Conservation (phyloP, 2,797 vertebrate genomes). For the Octomys mimax region DNA sequence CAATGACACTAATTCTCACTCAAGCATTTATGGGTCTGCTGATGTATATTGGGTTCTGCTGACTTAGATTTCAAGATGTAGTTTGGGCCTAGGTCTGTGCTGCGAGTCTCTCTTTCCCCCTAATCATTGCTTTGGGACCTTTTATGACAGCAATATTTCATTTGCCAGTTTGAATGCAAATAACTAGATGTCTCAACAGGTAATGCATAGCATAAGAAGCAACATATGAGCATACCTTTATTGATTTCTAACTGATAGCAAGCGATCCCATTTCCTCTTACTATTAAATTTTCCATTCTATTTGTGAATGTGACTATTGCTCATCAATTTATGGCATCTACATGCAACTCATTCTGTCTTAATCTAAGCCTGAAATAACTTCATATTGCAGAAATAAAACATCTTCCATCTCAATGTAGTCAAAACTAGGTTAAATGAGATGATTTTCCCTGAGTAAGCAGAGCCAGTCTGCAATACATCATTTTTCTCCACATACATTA, state of each 20-base stretch:
- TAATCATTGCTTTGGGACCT: not conserved
- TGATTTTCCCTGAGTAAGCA: constrained; percentile 33
- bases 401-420: constrained; percentile 40
- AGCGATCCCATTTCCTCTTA: constrained; percentile 56
- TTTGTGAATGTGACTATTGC: constrained; percentile 60
- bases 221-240: constrained; percentile 44
- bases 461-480: not conserved
- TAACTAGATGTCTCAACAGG: constrained; percentile 21
- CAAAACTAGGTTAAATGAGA: constrained; percentile 64
- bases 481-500: constrained; percentile 41
- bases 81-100: not conserved
- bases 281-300: constrained; percentile 34
- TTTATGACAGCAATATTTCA: constrained; percentile 16
- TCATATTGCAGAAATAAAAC: constrained; percentile 57
- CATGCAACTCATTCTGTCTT: constrained; percentile 55
- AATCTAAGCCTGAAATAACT: constrained; percentile 68
- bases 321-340: constrained; percentile 46
- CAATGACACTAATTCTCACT: constrained; percentile 25
- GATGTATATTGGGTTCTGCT: not conserved
- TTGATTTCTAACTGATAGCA: constrained; percentile 36
- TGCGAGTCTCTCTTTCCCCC: not conserved
- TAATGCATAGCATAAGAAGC: not conserved
- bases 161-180: constrained; percentile 9
- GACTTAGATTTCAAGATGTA: not conserved
- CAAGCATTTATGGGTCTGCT: not conserved